These are phyloP conservation scores for Sericinus montela DNA, from an alignment of 2,888 invertebrate genomes.

Conservation along the genomic window DNA sequence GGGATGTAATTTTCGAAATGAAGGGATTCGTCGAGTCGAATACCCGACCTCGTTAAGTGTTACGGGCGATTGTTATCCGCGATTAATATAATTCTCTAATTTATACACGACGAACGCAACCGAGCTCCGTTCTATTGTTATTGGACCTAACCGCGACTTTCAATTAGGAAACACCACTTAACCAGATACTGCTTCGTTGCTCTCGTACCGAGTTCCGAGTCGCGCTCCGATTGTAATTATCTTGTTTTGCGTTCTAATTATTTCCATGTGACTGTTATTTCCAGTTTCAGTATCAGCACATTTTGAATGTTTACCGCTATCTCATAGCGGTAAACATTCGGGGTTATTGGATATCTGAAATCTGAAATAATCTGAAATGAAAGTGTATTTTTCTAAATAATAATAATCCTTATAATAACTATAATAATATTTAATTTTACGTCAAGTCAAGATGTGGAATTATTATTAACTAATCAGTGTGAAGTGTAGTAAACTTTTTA, in stretches of 20 bases:
- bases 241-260: constrained; percentile 17
- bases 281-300: background rate
- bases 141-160: constrained; percentile 57
- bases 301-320: background rate
- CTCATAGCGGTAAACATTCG: too few species aligned
- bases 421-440: too few species aligned
- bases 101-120: constrained; percentile 55
- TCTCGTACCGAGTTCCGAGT: background rate
- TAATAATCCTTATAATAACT: too few species aligned
- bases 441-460: too few species aligned
- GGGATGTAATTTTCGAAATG: constrained; percentile 4
- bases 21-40: constrained; percentile 9
- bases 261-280: constrained; percentile 13
- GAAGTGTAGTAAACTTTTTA: too few species aligned
- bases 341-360: too few species aligned
- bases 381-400: too few species aligned
- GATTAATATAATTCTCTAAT: constrained; percentile 72
- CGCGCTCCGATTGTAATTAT: constrained; percentile 7
- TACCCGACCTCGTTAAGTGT: constrained; percentile 23
- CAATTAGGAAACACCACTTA: constrained; percentile 44
- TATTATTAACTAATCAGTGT: too few species aligned
- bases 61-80: constrained; percentile 41
- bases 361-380: too few species aligned
- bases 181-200: constrained; percentile 18
- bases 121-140: constrained; percentile 43